These are phyloP conservation scores for Chloroceryle inda DNA, from an alignment of 2,797 vertebrate species.

Conservation along the genomic window DNA sequence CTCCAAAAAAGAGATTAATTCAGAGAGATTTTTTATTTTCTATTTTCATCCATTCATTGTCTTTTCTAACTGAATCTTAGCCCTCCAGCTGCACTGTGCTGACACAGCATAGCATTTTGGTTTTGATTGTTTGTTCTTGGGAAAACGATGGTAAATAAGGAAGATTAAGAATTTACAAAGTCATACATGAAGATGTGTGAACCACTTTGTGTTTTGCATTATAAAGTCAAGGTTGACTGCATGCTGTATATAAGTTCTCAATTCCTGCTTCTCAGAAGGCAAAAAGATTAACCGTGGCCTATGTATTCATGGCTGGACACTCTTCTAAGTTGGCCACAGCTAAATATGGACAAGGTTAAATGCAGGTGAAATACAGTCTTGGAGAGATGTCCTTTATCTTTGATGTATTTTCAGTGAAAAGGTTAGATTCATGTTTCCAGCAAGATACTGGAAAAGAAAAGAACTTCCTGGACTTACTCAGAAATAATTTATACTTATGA, in stretches of 20 bases:
- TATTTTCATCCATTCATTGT: neutral
- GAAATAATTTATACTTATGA: neutral
- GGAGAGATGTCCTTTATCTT: neutral
- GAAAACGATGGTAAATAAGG: neutral
- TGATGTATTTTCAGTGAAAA: neutral
- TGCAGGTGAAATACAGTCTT: neutral
- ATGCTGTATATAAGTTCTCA: neutral
- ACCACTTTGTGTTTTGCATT: neutral
- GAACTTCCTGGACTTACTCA: neutral
- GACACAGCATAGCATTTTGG: neutral
- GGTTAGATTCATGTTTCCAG: neutral
- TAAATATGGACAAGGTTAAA: neutral
- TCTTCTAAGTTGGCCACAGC: neutral
- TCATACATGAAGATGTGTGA: neutral
- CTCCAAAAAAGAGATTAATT: neutral
- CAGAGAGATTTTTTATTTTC: neutral
- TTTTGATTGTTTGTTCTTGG: neutral
- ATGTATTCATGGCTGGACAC: neutral
- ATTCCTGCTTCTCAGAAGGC: neutral
- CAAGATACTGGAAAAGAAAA: neutral
- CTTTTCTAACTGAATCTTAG: neutral
- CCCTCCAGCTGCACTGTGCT: neutral
- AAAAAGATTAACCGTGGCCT: neutral
- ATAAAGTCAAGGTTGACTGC: neutral
- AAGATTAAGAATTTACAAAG: neutral